Percentiles rank a stretch among this genome's conserved stretches.
phyloP scores from a whole-genome alignment of 2,888 invertebrate genomes.

The Erebia aethiops region DNA sequence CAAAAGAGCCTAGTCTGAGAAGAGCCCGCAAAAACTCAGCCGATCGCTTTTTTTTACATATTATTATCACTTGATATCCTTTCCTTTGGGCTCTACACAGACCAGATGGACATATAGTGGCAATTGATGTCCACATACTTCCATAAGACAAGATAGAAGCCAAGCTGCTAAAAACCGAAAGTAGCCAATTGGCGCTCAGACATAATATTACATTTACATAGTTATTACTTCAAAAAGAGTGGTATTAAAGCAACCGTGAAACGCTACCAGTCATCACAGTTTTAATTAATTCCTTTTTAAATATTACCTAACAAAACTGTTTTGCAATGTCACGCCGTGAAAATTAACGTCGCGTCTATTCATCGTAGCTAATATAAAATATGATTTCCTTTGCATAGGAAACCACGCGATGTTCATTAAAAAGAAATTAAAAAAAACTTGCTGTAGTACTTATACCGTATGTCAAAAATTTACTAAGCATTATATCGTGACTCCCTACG shows the following conservation, averaged over 20 bases:
- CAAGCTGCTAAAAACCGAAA: too few relatives aligned
- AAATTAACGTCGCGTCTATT: neutral
- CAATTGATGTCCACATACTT: too few relatives aligned
- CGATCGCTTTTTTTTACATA: too few relatives aligned
- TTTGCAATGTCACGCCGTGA: constrained; percentile 9
- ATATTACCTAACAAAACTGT: constrained; percentile 7
- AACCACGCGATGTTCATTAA: constrained; percentile 3
- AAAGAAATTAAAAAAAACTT: neutral
- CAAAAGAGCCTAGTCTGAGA: too few relatives aligned
- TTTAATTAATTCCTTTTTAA: constrained; percentile 6
- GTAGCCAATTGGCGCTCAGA: too few relatives aligned
- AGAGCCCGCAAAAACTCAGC: too few relatives aligned
- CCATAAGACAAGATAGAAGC: too few relatives aligned
- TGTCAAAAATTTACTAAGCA: constrained; percentile 30
- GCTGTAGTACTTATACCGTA: neutral
- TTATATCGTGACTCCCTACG: constrained; percentile 39
- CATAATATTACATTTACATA: neutral
- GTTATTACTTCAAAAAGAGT: neutral
- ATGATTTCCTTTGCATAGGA: constrained; percentile 7
- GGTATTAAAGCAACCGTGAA: constrained; percentile 9
- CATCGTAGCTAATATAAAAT: constrained; percentile 5
- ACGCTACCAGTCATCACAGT: neutral
- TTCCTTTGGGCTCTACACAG: too few relatives aligned
- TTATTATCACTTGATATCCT: too few relatives aligned
- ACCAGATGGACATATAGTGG: too few relatives aligned